Base-by-base conservation (phyloP, 2,888 invertebrate genomes). In the Laothoe populi region DNA sequence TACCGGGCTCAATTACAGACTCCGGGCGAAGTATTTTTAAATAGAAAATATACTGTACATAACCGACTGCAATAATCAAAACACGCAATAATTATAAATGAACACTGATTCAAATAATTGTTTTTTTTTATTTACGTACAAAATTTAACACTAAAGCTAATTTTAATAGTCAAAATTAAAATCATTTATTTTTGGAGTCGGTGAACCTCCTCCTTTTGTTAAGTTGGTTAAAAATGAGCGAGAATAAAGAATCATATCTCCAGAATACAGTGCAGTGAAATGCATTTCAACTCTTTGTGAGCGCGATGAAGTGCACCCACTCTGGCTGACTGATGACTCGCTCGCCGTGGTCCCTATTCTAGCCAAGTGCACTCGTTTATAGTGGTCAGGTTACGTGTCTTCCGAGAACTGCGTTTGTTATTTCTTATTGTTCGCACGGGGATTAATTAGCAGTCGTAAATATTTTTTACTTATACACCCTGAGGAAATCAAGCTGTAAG, bases 271-370 rank as follows among this genome's bases (percentile, higher is more conserved):
- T 60, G 60, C 48, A 60, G 19, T 63, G 64, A 67, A 67, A 67
- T 67, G 64, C 64, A 67, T 65, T 65, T 62, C 65, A 61, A 60
- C 65, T 63, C 61, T 67, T 65, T 67, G 65, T 64, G 64, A 67
- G 58, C 49, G 63, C 65, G 24, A 60, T 59, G 60, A 53, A 60
- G 60, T 53, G 81, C 75, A 72, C 73, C 80, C 81, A 83, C 82
- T 83, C 68, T 66, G 69, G 64, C 72, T 84, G 84, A 84, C 82
- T 81, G 82, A 84, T 84, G 81, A 75, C 82, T 60, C 78, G 70
- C 69, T 65, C 74, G 67, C 67, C 70, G 70, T 42, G 42, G 60
- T 40, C 42, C 46, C 49, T 49, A 49, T 60, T 60, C 42, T 49
- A 31, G 40, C 24, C 42, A 53, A 68, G 67, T 65, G 67, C 65